Conservation (phyloP, 1,140 invertebrate genomes). For the Carposina sasakii region DNA sequence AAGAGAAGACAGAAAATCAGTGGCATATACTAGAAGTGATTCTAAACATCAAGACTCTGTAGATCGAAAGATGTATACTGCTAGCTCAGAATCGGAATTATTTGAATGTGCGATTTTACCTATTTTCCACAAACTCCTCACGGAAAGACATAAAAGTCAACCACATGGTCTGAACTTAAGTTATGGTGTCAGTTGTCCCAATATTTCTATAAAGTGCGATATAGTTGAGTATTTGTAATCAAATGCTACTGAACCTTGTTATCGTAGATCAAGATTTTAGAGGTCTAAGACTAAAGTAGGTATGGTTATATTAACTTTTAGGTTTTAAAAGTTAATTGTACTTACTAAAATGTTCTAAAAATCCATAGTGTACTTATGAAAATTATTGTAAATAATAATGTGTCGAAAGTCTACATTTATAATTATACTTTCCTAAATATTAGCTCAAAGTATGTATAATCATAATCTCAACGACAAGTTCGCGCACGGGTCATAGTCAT, state of each 20-base stretch:
- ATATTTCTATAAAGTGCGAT: conserved; percentile 96
- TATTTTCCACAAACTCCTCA: conserved; percentile 91
- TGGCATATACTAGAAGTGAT: conserved; percentile 45
- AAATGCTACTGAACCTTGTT: background rate
- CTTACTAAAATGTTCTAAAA: too few relatives aligned
- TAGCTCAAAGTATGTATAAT: too few relatives aligned
- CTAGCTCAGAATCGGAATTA: conserved; percentile 87
- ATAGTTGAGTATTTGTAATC: conserved; percentile 92
- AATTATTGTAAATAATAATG: too few relatives aligned
- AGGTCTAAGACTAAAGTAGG: too few relatives aligned
- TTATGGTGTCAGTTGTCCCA: conserved; percentile 91
- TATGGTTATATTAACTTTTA: too few relatives aligned
- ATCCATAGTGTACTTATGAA: too few relatives aligned
- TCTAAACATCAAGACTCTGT: conserved; percentile 59
- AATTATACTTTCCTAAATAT: too few relatives aligned
- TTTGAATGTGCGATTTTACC: conserved; percentile 86
- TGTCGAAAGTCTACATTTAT: too few relatives aligned
- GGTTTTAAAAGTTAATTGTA: too few relatives aligned
- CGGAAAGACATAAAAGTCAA: conserved; percentile 82
- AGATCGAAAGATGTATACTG: conserved; percentile 79
- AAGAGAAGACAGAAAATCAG: conserved; percentile 59
- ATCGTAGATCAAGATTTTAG: conserved; percentile 5
- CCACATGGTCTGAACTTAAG: conserved; percentile 77
- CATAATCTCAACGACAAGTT: conserved; percentile 29
- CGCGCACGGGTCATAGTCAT: conserved; percentile 31